Evolutionary conservation across 2,797 vertebrate species (phyloP).

Genomic region (Taeniopygia guttata): DNA sequence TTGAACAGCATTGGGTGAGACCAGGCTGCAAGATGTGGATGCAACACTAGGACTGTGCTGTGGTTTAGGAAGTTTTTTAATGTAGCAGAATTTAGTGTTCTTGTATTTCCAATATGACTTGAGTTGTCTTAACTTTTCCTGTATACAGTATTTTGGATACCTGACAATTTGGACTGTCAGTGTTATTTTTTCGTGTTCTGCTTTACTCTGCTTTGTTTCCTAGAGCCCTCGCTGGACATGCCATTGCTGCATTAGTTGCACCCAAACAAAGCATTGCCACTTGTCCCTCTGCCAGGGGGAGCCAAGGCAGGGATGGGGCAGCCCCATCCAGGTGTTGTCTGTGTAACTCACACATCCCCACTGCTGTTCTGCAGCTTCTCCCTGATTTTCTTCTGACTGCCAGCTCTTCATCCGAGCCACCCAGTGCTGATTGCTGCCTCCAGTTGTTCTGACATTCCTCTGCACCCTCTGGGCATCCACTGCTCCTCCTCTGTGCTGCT

Average conservation of each 20-base stretch:
- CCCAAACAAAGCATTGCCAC: neutral
- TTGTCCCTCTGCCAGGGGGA: neutral
- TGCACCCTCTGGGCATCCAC: neutral
- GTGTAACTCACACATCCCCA: neutral
- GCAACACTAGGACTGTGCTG: slow-evolving; percentile 33
- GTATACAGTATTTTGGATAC: slow-evolving; percentile 55
- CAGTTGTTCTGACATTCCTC: neutral
- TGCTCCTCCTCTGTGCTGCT: slow-evolving; percentile 27
- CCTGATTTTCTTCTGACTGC: neutral
- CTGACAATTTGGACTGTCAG: slow-evolving; percentile 51
- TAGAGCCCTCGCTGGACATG: slow-evolving; percentile 48
- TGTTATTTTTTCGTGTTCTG: slow-evolving; percentile 47
- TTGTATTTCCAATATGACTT: slow-evolving; percentile 47
- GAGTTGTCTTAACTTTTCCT: slow-evolving; percentile 68
- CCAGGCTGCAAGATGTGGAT: neutral
- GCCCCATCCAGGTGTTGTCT: neutral
- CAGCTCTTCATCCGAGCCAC: neutral
- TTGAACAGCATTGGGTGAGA: neutral
- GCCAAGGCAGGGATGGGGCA: neutral
- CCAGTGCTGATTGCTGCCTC: neutral
- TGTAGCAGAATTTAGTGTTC: slow-evolving; percentile 48
- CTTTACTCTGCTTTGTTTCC: slow-evolving; percentile 29
- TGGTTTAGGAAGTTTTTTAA: slow-evolving; percentile 32
- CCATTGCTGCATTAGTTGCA: slow-evolving; percentile 52
- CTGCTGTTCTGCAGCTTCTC: neutral